These are phyloP conservation scores for Atlantisia rogersi DNA, from an alignment of 2,113 vertebrate species.

Conservation along the genomic window DNA sequence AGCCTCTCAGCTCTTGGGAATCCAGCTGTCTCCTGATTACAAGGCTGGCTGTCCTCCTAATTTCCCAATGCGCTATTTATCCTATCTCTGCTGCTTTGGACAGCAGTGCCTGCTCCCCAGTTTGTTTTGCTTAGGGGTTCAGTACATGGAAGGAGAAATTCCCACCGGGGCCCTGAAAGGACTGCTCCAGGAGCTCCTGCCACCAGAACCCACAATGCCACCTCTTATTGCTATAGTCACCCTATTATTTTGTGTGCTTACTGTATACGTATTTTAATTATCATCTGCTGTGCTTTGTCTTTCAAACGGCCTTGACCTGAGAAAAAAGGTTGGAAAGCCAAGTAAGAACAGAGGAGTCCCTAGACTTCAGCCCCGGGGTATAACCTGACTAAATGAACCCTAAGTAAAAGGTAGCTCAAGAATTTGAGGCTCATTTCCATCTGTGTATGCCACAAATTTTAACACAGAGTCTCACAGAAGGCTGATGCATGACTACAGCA, in stretches of 20 bases:
- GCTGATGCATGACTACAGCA: accelerated
- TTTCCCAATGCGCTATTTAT: not conserved
- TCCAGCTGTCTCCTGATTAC: not conserved
- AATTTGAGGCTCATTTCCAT: not conserved
- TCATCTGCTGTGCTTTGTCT: not conserved
- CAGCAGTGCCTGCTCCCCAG: not conserved
- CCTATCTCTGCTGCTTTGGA: not conserved
- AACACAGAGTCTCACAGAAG: not conserved
- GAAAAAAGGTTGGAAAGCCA: not conserved
- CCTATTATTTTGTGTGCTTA: not conserved
- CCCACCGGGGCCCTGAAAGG: not conserved
- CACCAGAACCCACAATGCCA: not conserved
- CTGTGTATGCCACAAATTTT: not conserved
- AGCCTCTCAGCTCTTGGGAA: not conserved
- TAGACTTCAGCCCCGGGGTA: not conserved
- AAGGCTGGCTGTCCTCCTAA: not conserved
- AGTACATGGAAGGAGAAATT: not conserved
- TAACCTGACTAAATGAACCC: not conserved
- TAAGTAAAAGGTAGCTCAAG: not conserved
- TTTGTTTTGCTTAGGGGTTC: not conserved
- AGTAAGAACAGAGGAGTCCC: not conserved
- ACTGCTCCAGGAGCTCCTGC: not conserved
- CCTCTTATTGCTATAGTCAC: not conserved
- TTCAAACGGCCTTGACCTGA: not conserved
- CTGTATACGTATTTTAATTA: not conserved